Percentiles rank a stretch among this genome's conserved stretches.
Conservation (phyloP, 2,113 vertebrate genomes). For the Podocnemis expansa region DNA sequence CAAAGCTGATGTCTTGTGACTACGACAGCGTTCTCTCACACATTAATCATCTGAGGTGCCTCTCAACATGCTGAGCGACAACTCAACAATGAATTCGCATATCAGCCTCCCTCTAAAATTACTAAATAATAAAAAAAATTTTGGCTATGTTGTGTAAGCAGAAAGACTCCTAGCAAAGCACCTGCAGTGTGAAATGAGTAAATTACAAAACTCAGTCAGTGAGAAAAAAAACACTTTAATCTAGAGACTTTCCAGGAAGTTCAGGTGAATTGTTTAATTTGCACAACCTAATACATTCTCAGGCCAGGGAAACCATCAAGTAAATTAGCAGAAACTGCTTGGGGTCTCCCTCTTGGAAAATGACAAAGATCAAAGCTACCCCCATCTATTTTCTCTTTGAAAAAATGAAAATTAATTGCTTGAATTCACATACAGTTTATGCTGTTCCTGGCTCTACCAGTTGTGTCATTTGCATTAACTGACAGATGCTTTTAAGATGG, state of each 20-base stretch:
- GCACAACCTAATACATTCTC: conserved; percentile 16
- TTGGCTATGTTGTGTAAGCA: not conserved
- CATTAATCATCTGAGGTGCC: not conserved
- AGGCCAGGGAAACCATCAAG: conserved; percentile 37
- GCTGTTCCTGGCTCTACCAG: conserved; percentile 40
- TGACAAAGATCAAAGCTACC: conserved; percentile 59
- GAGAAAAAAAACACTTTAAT: conserved; percentile 12
- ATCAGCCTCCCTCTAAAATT: fast-evolving
- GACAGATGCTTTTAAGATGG: conserved; percentile 54
- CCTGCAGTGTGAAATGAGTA: conserved; percentile 33
- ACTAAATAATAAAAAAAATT: fast-evolving
- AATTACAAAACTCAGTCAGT: conserved; percentile 30
- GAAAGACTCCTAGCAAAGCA: not conserved
- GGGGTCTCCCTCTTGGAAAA: conserved; percentile 43
- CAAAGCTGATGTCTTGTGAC: conserved; percentile 48
- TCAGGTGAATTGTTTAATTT: conserved; percentile 30
- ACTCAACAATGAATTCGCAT: fast-evolving
- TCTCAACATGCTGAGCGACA: not conserved
- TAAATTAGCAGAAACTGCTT: conserved; percentile 38
- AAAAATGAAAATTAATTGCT: conserved; percentile 71
- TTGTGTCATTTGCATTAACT: conserved; percentile 64
- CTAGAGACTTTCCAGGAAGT: conserved; percentile 36
- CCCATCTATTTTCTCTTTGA: conserved; percentile 53
- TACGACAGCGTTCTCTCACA: not conserved
- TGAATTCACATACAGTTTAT: conserved; percentile 56